Percentiles rank a stretch among this genome's conserved stretches.
Conservation (phyloP, 2,888 invertebrate species). For the Deilephila porcellus region DNA sequence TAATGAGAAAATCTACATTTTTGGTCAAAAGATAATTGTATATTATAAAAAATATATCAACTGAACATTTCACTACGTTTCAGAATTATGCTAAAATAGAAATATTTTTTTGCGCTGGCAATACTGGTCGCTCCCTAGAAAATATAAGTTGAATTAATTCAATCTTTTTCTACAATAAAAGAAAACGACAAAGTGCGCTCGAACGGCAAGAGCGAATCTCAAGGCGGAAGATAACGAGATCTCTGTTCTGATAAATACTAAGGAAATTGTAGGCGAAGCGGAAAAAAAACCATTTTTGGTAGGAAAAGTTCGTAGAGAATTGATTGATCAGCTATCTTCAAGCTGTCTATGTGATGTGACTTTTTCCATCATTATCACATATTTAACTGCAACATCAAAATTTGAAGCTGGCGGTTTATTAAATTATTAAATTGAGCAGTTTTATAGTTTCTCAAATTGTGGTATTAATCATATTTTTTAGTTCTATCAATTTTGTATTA, state of each 20-base stretch:
- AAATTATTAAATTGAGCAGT: too few relatives aligned
- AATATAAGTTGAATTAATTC: slow-evolving; percentile 44
- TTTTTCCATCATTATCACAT: background rate
- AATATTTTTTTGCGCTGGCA: slow-evolving; percentile 9
- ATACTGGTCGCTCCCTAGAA: slow-evolving; percentile 29
- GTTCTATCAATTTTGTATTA: too few relatives aligned
- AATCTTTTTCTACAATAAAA: slow-evolving; percentile 43
- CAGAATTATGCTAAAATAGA: background rate
- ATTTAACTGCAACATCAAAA: background rate
- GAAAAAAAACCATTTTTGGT: slow-evolving; percentile 6
- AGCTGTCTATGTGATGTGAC: background rate
- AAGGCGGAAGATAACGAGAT: slow-evolving; percentile 30
- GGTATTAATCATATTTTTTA: too few relatives aligned
- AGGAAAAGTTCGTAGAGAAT: background rate
- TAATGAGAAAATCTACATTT: background rate
- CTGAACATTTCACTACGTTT: background rate
- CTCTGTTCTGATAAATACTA: slow-evolving; percentile 38
- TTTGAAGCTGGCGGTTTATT: too few relatives aligned
- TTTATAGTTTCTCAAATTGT: too few relatives aligned
- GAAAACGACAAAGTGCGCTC: slow-evolving; percentile 42
- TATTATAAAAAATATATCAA: background rate
- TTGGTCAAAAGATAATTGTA: background rate
- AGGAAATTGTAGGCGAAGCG: slow-evolving; percentile 24
- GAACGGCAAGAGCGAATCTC: slow-evolving; percentile 38
- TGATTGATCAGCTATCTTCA: background rate